These are phyloP conservation scores for Flexamia atlantica DNA, from an alignment of 2,888 invertebrate species.

Conservation along the genomic window DNA sequence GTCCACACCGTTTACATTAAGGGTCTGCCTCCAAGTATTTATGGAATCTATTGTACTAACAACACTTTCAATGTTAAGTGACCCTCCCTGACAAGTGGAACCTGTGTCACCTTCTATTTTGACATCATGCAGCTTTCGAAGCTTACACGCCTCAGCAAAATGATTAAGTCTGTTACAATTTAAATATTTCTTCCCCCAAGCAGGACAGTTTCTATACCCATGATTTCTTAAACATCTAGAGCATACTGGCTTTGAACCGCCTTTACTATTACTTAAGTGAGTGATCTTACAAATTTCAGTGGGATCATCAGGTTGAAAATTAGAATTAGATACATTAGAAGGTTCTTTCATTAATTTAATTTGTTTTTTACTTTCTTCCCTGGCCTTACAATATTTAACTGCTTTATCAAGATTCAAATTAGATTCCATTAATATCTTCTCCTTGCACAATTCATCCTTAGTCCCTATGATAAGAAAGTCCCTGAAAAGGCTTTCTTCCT, in stretches of 20 bases:
- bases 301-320: too few species aligned
- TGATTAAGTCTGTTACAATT: not conserved
- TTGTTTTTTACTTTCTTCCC: conserved; percentile 25
- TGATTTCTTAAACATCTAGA: not conserved
- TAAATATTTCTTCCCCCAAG: not conserved
- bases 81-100: not conserved
- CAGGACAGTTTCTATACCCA: not conserved
- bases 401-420: conserved; percentile 18
- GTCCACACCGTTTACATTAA: too few species aligned
- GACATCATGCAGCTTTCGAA: not conserved
- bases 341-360: conserved; percentile 10
- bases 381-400: conserved; percentile 13
- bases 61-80: not conserved
- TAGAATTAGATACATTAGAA: not conserved
- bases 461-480: not conserved
- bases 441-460: not conserved
- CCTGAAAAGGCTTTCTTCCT: conserved; percentile 1
- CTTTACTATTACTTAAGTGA: too few species aligned
- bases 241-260: too few species aligned
- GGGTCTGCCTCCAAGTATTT: too few species aligned
- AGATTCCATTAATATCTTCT: not conserved
- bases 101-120: not conserved
- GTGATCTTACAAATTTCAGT: too few species aligned
- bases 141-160: conserved; percentile 24
- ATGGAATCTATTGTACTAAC: not conserved